Evolutionary conservation across 64 coral and sea anemone species (phyloP).

Genomic region (Platygyra sinensis): DNA sequence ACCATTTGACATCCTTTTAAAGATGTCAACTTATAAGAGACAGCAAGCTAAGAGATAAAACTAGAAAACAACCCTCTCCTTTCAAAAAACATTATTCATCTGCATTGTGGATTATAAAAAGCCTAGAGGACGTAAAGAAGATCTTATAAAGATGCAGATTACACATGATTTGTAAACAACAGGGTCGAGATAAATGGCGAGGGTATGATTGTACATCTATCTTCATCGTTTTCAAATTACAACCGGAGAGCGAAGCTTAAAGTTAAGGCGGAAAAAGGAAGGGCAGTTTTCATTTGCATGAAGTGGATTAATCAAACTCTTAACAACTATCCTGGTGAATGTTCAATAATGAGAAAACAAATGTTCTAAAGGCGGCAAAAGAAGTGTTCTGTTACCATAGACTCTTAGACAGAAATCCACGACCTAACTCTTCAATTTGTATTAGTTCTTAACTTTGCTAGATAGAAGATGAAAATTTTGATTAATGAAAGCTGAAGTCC

Average conservation of each 20-base stretch:
- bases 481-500: too few species aligned
- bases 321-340: slow-evolving; percentile 8
- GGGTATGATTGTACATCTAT: slow-evolving; percentile 6
- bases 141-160: neutral
- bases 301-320: slow-evolving; percentile 46
- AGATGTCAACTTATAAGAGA: neutral
- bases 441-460: too few species aligned
- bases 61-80: neutral
- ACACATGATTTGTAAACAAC: neutral
- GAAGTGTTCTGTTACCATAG: neutral
- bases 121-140: neutral
- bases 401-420: too few species aligned
- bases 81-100: neutral
- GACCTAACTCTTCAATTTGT: too few species aligned
- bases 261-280: slow-evolving; percentile 14
- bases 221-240: slow-evolving; percentile 3
- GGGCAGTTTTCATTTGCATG: slow-evolving; percentile 6
- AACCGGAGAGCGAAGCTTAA: slow-evolving; percentile 2
- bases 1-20: neutral
- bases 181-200: neutral
- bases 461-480: too few species aligned
- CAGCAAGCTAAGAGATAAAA: neutral
- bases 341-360: neutral
- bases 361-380: neutral
- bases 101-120: neutral